Conservation (phyloP, 2,797 vertebrate genomes). For the Chelon auratus region DNA sequence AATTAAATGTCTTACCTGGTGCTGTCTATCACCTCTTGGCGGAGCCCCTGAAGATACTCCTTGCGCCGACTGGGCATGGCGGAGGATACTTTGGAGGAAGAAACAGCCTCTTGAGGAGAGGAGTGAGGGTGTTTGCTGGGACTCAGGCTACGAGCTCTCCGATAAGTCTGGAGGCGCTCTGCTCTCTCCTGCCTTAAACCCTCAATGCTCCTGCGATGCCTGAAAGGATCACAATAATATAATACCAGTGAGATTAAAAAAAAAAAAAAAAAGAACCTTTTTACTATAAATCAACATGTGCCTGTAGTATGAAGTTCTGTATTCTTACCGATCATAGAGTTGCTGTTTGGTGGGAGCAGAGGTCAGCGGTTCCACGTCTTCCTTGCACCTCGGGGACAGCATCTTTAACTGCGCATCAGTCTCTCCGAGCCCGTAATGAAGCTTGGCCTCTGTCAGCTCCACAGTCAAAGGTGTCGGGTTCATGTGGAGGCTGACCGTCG, state of each 20-base stretch:
- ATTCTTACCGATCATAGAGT: slow-evolving; percentile 79
- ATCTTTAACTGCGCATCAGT: slow-evolving; percentile 90
- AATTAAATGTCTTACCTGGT: slow-evolving; percentile 82
- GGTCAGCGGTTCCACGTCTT: slow-evolving; percentile 56
- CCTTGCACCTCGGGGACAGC: slow-evolving; percentile 83
- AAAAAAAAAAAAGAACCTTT: not conserved
- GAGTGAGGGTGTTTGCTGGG: slow-evolving; percentile 85
- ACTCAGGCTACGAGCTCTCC: slow-evolving; percentile 89
- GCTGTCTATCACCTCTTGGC: slow-evolving; percentile 87
- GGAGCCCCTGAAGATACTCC: slow-evolving; percentile 88
- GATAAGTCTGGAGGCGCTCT: slow-evolving; percentile 84
- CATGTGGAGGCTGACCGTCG: slow-evolving; percentile 85
- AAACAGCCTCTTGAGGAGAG: slow-evolving; percentile 43
- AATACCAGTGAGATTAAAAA: not conserved
- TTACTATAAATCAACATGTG: not conserved
- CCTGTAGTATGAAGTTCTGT: not conserved
- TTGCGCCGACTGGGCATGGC: slow-evolving; percentile 83
- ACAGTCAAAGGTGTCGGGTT: slow-evolving; percentile 88
- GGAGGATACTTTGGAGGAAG: slow-evolving; percentile 52
- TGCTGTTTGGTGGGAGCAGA: slow-evolving; percentile 72
- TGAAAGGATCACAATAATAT: slow-evolving; percentile 55
- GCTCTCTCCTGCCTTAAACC: slow-evolving; percentile 86
- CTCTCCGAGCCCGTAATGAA: slow-evolving; percentile 91
- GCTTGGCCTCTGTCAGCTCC: slow-evolving; percentile 92
- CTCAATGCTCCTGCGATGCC: slow-evolving; percentile 90